Evolutionary conservation across 1,140 invertebrate genomes (phyloP), one percentile per base, ranked within the genome.

Genomic region (Musca vetustissima): DNA sequence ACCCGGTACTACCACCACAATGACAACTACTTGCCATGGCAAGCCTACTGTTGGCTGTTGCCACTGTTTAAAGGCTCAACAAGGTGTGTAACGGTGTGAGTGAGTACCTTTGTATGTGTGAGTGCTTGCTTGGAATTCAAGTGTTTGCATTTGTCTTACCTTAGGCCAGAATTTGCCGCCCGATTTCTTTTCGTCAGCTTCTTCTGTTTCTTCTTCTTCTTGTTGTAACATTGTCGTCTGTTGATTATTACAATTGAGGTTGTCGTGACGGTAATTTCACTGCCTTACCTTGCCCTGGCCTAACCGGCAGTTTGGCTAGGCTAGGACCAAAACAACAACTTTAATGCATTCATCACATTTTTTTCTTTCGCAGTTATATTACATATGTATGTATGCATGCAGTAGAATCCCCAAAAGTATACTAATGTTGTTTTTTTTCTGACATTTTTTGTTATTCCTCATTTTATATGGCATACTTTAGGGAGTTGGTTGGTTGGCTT

Each of bases 121-220:
- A 6, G 48, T 19, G 49, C 17, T 4, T 52, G 17, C 4, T 43
- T 2, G 36, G 36, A 43, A 43, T 43, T 52, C 21, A 9, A 24
- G 28, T 43, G 57, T 61, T 36, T 61, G 8, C 19, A 21, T 61
- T 36, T 24, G 28, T 36, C 19, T 61, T 61, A 19, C 4, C 28
- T 61, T 36, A 61, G 28, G 28, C 57, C 14, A 36, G 36, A 61
- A 61, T 43, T 61, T 61, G 28, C 57, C 57, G 57, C 57, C 57
- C 36, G 22, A 36, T 61, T 61, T 61, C 28, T 61, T 59, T 15
- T 32, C 25, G n/a, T n/a, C n/a, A n/a, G n/a, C 32, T 59, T 43
- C 19, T 32, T 59, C 19, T 32, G 15, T 4, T 36, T 61, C 32
- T 17, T 32, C 25, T 11, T 19, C 15, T 28, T n/a, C 15, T n/a